Evolutionary conservation across 2,797 vertebrate genomes (phyloP).

Genomic region (Enoplosus armatus): DNA sequence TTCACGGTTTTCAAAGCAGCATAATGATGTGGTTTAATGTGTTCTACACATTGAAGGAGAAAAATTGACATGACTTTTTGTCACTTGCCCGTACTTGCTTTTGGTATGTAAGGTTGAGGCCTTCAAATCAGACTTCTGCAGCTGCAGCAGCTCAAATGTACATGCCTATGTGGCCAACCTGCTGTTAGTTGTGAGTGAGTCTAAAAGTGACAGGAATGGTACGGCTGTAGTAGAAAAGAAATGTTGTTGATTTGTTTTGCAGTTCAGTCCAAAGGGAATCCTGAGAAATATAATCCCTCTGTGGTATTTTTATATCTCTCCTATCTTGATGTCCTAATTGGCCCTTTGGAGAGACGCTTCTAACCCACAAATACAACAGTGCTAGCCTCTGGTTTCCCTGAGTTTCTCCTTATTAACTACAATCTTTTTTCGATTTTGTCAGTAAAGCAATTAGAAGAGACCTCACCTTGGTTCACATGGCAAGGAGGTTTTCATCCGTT

Average conservation of each 20-base stretch:
- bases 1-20: neutral
- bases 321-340: conserved; percentile 4
- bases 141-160: conserved; percentile 25
- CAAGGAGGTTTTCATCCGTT: conserved; percentile 11
- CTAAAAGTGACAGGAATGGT: neutral
- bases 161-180: conserved; percentile 15
- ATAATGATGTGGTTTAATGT: neutral
- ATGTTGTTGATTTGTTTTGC: neutral
- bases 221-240: neutral
- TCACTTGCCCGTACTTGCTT: conserved; percentile 59
- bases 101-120: conserved; percentile 51
- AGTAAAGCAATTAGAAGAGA: neutral
- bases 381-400: neutral
- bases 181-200: neutral
- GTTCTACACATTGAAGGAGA: neutral
- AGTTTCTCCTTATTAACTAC: neutral
- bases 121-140: conserved; percentile 31
- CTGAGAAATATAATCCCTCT: conserved; percentile 5
- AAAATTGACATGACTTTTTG: neutral
- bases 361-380: neutral
- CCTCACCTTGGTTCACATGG: neutral
- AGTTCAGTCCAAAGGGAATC: conserved; percentile 10
- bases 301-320: conserved; percentile 2
- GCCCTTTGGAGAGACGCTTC: conserved; percentile 21
- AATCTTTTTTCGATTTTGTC: neutral